Conservation (phyloP, 2,113 vertebrate species). For the Nibea coibor region DNA sequence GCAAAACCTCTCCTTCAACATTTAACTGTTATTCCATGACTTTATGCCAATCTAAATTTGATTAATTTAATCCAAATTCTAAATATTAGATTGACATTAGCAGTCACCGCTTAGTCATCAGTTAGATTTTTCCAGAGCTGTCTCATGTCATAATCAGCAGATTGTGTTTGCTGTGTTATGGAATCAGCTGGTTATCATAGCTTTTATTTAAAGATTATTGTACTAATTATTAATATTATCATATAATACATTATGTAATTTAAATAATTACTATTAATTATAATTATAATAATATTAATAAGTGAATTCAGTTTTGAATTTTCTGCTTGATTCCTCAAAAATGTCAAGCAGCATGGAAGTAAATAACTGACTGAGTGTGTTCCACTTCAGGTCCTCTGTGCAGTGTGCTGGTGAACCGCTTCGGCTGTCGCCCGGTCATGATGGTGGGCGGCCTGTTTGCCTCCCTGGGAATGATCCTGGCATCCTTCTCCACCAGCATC, state of each 20-base stretch:
- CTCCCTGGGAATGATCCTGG: slow-evolving; percentile 90
- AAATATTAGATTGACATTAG: neutral
- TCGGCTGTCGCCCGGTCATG: slow-evolving; percentile 96
- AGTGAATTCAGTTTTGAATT: no score
- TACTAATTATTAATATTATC: no score
- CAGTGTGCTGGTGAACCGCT: slow-evolving; percentile 91
- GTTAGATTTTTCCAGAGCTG: no score
- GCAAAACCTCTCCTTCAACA: no score
- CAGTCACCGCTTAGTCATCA: no score
- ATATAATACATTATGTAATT: no score
- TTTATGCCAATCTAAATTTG: no score
- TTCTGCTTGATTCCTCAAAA: no score
- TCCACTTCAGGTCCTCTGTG: slow-evolving; percentile 87
- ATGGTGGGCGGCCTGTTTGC: slow-evolving; percentile 92
- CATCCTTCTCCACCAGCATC: slow-evolving; percentile 89
- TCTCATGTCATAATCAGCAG: neutral
- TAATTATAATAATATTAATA: no score
- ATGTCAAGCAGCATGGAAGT: neutral
- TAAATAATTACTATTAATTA: no score
- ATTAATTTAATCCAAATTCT: no score
- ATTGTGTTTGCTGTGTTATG: neutral
- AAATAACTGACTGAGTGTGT: neutral
- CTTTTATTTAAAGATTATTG: neutral
- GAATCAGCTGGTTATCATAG: neutral
- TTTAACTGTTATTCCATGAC: no score